Evolutionary conservation across 2,113 vertebrate species (phyloP).

Genomic region (Plecotus auritus): DNA sequence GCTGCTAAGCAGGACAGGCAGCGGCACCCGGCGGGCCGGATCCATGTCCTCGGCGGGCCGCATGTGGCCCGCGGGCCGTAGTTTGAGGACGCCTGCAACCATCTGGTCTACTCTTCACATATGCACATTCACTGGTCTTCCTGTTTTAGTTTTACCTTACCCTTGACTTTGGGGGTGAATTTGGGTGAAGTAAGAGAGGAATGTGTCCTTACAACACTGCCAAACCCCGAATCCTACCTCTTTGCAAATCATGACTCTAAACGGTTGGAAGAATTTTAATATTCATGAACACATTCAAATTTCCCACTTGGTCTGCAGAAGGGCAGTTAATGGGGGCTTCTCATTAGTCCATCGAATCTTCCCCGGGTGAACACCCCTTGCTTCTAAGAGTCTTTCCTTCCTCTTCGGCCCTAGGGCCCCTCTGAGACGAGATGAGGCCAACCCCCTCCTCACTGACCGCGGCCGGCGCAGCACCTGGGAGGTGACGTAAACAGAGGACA

Average conservation of each 20-base stretch:
- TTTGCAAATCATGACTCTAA: not conserved
- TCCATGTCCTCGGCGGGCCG: no score
- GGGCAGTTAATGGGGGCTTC: not conserved
- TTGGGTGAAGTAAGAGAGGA: not conserved
- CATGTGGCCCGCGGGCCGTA: no score
- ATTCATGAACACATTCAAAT: not conserved
- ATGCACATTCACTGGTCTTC: not conserved
- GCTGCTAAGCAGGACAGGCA: no score
- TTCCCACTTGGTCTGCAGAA: not conserved
- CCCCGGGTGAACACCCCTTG: not conserved
- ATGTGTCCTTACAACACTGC: not conserved
- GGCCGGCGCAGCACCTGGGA: accelerated
- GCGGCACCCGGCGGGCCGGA: no score
- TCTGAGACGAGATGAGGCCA: not conserved
- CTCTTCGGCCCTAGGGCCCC: not conserved
- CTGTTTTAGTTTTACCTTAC: not conserved
- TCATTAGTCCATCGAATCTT: not conserved
- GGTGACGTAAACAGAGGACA: not conserved
- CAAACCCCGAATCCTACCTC: not conserved
- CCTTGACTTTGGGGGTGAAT: not conserved
- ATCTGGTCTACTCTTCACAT: not conserved
- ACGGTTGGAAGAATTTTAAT: not conserved
- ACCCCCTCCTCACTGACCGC: not conserved
- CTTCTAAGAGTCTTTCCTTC: not conserved
- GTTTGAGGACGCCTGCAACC: no score